Conservation (phyloP, 2,113 vertebrate species). For the Amazona guildingii region DNA sequence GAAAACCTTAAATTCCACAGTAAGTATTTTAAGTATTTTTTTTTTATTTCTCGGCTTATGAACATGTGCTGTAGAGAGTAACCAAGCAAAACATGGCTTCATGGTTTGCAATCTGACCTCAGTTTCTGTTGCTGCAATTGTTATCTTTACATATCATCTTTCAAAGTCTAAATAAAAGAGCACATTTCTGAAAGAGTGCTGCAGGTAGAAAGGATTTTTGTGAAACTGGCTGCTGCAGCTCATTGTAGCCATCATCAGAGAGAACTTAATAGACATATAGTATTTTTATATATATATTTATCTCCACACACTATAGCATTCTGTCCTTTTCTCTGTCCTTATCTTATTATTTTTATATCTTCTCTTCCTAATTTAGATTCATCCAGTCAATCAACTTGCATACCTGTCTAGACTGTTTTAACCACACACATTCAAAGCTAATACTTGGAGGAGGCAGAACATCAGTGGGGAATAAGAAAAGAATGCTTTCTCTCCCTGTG, state of each 20-base stretch:
- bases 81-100: background rate
- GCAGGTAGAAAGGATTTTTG: constrained; percentile 4
- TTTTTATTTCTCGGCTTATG: background rate
- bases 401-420: constrained; percentile 15
- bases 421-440: background rate
- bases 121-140: background rate
- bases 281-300: background rate
- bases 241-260: background rate
- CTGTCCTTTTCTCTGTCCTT: background rate
- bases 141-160: background rate
- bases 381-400: background rate
- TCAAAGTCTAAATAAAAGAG: background rate
- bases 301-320: background rate
- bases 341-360: constrained; percentile 12
- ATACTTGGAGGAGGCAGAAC: background rate
- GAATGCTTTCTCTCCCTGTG: background rate
- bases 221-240: background rate
- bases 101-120: background rate
- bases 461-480: background rate
- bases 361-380: constrained; percentile 19
- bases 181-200: background rate
- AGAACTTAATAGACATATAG: background rate
- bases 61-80: background rate
- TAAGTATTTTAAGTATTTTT: background rate
- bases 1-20: background rate